Evolutionary conservation across 2,888 invertebrate species (phyloP).

Genomic region (Apamea crenata): DNA sequence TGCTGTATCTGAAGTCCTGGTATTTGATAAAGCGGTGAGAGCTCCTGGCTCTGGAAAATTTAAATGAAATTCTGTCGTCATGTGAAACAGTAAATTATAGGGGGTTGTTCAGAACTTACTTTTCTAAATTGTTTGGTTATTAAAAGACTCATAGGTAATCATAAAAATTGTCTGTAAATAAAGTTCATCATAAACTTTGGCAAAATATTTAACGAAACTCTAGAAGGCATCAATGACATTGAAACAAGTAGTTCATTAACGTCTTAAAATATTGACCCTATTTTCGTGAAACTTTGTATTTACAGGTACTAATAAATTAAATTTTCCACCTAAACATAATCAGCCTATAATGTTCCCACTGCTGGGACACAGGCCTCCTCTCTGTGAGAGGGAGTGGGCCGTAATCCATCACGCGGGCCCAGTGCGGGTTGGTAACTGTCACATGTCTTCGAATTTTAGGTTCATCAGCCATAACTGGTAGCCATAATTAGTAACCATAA

Average conservation of each 20-base stretch:
- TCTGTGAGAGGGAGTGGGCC: no score
- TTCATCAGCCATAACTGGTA: no score
- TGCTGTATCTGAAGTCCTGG: slow-evolving; percentile 51
- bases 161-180: not conserved
- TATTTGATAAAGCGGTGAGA: slow-evolving; percentile 47
- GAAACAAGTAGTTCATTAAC: not conserved
- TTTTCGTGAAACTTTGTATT: not conserved
- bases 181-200: not conserved
- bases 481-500: no score
- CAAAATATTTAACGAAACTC: not conserved
- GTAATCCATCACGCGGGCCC: no score
- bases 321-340: no score
- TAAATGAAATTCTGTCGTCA: slow-evolving; percentile 19
- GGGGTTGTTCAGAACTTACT: not conserved
- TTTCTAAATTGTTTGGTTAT: not conserved
- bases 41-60: slow-evolving; percentile 37
- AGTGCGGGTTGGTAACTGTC: no score
- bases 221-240: not conserved
- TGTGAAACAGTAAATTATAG: not conserved
- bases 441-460: no score
- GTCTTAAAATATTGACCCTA: not conserved
- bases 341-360: no score
- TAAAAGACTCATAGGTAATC: not conserved
- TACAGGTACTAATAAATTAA: not conserved
- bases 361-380: no score